phyloP scores from a whole-genome alignment of 1,140 invertebrate species.

The Phthorimaea operculella region DNA sequence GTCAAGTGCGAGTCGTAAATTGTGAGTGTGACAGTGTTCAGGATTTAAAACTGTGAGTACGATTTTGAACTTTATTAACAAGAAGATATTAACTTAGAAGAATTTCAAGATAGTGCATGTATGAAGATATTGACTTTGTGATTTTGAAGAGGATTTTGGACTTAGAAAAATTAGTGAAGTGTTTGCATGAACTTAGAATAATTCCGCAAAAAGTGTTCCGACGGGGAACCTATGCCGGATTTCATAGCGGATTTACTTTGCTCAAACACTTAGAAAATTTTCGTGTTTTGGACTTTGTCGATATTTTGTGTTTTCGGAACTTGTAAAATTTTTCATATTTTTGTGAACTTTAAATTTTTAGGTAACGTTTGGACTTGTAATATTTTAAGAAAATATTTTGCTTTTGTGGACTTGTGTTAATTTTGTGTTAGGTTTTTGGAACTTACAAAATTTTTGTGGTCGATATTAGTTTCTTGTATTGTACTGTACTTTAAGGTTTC shows the following conservation, averaged over 20 bases:
- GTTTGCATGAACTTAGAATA: background rate
- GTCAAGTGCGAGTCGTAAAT: too few species aligned
- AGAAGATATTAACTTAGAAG: too few species aligned
- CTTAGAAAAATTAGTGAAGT: background rate
- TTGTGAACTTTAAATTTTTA: background rate
- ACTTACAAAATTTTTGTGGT: background rate
- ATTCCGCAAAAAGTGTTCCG: background rate
- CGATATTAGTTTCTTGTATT: background rate
- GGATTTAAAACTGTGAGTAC: too few species aligned
- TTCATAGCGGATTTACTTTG: background rate
- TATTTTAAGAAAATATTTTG: too few species aligned
- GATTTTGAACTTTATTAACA: too few species aligned
- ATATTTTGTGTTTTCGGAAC: background rate
- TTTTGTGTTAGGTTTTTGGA: background rate
- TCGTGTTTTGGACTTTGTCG: background rate
- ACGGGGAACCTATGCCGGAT: background rate
- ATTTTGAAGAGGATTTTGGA: background rate
- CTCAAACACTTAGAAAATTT: background rate
- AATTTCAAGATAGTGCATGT: too few species aligned
- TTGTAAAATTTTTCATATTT: background rate
- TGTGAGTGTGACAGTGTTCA: too few species aligned
- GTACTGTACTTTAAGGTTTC: background rate
- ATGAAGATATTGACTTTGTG: too few species aligned
- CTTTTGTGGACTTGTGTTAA: background rate
- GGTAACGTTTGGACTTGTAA: too few species aligned